Evolutionary conservation across 2,113 vertebrate genomes (phyloP).

Genomic region (Hassar affinis): DNA sequence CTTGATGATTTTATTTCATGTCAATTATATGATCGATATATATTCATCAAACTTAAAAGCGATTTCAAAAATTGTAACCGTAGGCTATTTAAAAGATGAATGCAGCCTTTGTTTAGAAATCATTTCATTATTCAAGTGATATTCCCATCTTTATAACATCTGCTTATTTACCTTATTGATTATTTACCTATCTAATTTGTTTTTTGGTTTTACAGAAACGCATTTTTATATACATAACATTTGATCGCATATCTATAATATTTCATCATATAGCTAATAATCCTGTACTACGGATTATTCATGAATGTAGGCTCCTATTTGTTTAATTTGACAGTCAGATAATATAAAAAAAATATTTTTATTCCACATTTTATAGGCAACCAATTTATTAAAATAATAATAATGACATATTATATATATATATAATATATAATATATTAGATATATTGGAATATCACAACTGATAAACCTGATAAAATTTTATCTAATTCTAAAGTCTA

Average conservation of each 20-base stretch:
- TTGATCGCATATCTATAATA: not conserved
- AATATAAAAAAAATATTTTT: not conserved
- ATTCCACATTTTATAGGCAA: not conserved
- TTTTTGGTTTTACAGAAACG: not conserved
- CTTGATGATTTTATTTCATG: not conserved
- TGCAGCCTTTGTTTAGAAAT: not conserved
- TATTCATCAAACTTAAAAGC: not conserved
- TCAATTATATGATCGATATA: not conserved
- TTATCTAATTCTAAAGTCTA: not conserved
- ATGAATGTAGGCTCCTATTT: not conserved
- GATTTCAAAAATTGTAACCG: not conserved
- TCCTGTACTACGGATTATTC: not conserved
- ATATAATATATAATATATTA: no score
- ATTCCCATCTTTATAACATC: not conserved
- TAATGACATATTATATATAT: no score
- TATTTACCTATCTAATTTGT: not conserved
- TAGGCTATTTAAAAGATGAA: not conserved
- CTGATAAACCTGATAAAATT: not conserved
- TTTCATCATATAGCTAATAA: not conserved
- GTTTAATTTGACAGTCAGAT: not conserved
- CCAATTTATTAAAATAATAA: no score
- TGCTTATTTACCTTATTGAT: not conserved
- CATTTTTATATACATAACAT: not conserved
- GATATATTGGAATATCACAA: not conserved
- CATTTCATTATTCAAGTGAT: not conserved